Conservation (phyloP, 1,140 invertebrate genomes). For the Heterodera schachtii region DNA sequence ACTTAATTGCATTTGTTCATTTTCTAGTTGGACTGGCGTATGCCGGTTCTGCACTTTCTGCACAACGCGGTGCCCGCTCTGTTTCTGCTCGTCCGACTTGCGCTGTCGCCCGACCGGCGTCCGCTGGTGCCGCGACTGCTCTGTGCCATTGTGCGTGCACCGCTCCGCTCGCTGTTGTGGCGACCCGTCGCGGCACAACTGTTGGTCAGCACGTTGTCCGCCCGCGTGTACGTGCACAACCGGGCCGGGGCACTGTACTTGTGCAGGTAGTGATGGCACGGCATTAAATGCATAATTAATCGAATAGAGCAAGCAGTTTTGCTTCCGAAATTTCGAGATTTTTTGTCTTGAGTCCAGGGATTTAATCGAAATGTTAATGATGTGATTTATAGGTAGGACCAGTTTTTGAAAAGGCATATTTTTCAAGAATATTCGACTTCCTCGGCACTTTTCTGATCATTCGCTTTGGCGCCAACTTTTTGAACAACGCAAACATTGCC, state of each 20-base stretch:
- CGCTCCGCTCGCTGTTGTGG: slow-evolving; percentile 23
- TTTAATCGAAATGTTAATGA: too few species aligned
- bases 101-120: slow-evolving; percentile 2
- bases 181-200: slow-evolving; percentile 38
- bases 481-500: slow-evolving; percentile 20
- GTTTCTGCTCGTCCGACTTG: slow-evolving; percentile 31
- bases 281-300: too few species aligned
- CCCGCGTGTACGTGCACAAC: slow-evolving; percentile 48
- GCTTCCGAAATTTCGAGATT: too few species aligned
- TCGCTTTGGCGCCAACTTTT: slow-evolving; percentile 36
- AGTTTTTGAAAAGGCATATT: too few species aligned
- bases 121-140: slow-evolving; percentile 3
- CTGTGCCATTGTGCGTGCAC: slow-evolving; percentile 8
- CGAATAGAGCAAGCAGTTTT: too few species aligned
- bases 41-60: slow-evolving; percentile 51
- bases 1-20: too few species aligned
- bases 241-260: slow-evolving; percentile 50
- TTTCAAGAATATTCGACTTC: slow-evolving; percentile 46
- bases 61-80: slow-evolving; percentile 47
- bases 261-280: slow-evolving; percentile 34
- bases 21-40: slow-evolving; percentile 36
- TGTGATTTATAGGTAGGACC: too few species aligned
- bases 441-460: slow-evolving; percentile 38
- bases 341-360: too few species aligned
- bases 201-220: slow-evolving; percentile 33